Evolutionary conservation across 2,797 vertebrate species (phyloP).

Genomic region (Rhyacichthys aspro): DNA sequence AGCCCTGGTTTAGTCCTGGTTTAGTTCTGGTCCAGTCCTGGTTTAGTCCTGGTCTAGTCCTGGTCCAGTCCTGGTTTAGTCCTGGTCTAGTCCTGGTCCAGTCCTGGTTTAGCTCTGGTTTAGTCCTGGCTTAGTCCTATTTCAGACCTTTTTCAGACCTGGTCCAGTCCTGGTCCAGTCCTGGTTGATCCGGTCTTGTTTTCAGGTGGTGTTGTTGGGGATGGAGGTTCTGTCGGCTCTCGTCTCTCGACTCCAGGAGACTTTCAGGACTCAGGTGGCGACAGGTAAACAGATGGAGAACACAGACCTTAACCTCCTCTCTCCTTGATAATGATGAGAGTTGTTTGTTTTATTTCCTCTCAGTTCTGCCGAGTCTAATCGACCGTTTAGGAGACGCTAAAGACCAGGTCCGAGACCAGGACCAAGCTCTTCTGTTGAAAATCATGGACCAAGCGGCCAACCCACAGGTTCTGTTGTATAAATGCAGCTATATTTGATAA

Average conservation of each 20-base stretch:
- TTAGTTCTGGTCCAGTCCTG: neutral
- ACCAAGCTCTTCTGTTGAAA: constrained; percentile 91
- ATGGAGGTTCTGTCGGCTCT: constrained; percentile 92
- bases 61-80: neutral
- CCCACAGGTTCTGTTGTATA: constrained; percentile 84
- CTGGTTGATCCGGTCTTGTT: constrained; percentile 3
- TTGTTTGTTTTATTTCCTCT: neutral
- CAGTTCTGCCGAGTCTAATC: constrained; percentile 89
- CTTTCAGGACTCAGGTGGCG: constrained; percentile 91
- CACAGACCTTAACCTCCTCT: too few species aligned
- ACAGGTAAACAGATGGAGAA: too few species aligned
- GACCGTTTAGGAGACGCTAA: constrained; percentile 94
- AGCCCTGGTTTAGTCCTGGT: neutral
- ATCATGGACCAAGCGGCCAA: constrained; percentile 96
- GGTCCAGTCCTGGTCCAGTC: neutral
- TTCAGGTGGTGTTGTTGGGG: constrained; percentile 91
- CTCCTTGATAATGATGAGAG: too few species aligned
- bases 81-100: neutral
- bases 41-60: neutral
- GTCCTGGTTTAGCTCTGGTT: neutral
- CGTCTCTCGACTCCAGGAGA: constrained; percentile 89
- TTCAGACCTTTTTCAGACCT: neutral
- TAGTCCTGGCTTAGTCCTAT: neutral
- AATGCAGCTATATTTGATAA: neutral
- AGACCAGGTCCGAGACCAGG: constrained; percentile 94